A percentile compares a stretch with the other conserved stretches of the same genome.
Conservation (phyloP, 2,113 vertebrate genomes). For the Oxyura jamaicensis region DNA sequence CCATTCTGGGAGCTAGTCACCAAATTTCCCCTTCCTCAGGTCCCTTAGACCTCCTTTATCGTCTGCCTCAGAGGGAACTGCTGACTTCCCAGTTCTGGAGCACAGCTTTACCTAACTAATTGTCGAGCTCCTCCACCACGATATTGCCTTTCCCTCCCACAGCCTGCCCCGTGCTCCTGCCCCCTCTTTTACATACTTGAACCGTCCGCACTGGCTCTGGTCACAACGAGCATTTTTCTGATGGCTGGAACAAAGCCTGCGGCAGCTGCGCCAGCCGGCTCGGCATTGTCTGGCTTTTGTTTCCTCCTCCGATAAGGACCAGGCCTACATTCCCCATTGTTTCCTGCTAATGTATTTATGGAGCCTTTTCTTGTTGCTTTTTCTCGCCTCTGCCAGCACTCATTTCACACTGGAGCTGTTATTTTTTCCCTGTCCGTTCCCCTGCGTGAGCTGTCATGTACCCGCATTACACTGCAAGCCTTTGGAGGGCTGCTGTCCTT, state of each 20-base stretch:
- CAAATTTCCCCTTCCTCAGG: background rate
- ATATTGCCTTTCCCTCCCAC: background rate
- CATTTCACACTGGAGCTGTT: background rate
- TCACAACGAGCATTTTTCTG: background rate
- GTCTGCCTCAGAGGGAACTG: background rate
- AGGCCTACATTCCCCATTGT: slow-evolving; percentile 18
- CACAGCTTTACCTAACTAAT: background rate
- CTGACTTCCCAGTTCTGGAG: background rate
- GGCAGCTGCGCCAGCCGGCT: background rate
- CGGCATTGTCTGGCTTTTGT: background rate
- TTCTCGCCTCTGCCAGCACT: background rate
- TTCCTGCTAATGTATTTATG: slow-evolving; percentile 34
- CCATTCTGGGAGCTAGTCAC: background rate
- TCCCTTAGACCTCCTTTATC: background rate
- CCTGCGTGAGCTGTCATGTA: too few relatives aligned
- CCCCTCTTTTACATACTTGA: background rate
- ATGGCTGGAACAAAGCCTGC: slow-evolving; percentile 1
- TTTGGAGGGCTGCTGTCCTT: background rate
- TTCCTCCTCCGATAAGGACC: slow-evolving; percentile 25
- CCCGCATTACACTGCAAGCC: too few relatives aligned
- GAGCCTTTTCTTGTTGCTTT: slow-evolving; percentile 29
- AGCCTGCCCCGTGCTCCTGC: background rate
- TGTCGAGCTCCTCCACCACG: background rate
- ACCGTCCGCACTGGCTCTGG: background rate
- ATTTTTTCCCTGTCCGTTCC: background rate